A percentile compares a stretch with the other conserved stretches of the same genome.
Conservation (phyloP, 2,113 vertebrate species). For the Mustela nigripes region DNA sequence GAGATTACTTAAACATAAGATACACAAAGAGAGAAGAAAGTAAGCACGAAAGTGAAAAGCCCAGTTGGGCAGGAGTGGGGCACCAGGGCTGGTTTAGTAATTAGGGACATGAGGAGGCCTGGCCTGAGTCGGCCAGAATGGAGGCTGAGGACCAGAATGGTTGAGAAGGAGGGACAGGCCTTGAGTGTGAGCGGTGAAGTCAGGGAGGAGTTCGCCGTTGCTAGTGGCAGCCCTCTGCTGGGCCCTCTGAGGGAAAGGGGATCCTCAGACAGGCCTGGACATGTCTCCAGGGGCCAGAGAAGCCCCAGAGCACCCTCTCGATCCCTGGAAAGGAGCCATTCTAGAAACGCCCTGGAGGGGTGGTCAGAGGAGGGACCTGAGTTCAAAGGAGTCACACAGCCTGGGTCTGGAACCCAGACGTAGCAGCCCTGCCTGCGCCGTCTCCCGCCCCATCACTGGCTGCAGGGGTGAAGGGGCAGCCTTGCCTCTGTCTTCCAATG, state of each 20-base stretch:
- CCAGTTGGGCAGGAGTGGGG: neutral
- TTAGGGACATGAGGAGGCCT: neutral
- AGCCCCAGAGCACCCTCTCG: neutral
- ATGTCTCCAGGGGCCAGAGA: neutral
- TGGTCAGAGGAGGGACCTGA: neutral
- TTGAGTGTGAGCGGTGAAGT: neutral
- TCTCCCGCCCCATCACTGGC: neutral
- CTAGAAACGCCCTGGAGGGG: neutral
- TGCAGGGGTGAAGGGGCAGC: neutral
- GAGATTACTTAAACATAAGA: neutral
- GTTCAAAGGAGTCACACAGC: neutral
- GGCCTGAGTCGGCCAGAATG: rapidly evolving
- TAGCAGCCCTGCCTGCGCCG: neutral
- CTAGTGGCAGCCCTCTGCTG: neutral
- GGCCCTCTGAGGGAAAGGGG: neutral
- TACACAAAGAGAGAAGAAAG: neutral
- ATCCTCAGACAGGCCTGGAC: neutral
- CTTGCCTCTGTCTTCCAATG: neutral
- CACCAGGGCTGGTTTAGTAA: rapidly evolving
- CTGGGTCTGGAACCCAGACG: neutral
- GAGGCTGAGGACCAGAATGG: neutral
- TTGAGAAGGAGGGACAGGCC: neutral
- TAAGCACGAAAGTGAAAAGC: neutral
- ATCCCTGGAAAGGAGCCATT: neutral
- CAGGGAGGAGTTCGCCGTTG: neutral